A percentile compares a stretch with the other conserved stretches of the same genome.
Evolutionary conservation across 2,888 invertebrate genomes (phyloP).

Genomic region (Oxystoma pomonae): DNA sequence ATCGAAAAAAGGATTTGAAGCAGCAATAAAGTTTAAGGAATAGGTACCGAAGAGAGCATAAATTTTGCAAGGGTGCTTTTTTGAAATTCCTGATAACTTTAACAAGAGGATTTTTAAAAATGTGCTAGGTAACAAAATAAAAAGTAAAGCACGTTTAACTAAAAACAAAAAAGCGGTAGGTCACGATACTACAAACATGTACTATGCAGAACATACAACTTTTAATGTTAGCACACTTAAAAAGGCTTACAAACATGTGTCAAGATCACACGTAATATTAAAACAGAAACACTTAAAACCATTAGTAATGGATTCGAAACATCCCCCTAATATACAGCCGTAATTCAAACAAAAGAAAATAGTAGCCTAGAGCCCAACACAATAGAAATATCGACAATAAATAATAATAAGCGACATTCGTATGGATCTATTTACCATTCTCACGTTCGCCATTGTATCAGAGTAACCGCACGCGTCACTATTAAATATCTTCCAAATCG

Average conservation of each 20-base stretch:
- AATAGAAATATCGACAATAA: constrained; percentile 37
- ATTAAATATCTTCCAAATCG: constrained; percentile 49
- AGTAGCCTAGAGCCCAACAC: constrained; percentile 40
- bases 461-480: constrained; percentile 40
- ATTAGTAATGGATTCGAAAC: constrained; percentile 18
- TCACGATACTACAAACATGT: no score
- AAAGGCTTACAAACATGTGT: constrained; percentile 37
- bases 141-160: no score
- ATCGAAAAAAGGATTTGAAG: no score
- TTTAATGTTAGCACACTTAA: no score
- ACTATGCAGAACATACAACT: no score
- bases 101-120: no score
- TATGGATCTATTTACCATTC: constrained; percentile 44
- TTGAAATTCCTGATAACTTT: no score
- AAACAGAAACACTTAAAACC: constrained; percentile 38
- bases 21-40: no score
- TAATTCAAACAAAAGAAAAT: constrained; percentile 28
- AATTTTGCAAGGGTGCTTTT: no score
- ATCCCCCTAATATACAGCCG: background rate
- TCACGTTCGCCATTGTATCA: constrained; percentile 43
- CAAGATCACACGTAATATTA: constrained; percentile 45
- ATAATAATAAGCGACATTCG: constrained; percentile 44
- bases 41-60: no score
- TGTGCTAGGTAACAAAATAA: no score
- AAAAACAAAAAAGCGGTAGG: no score